Evolutionary conservation across 2,797 vertebrate genomes (phyloP).

Genomic region (Catostomus latipinnis): DNA sequence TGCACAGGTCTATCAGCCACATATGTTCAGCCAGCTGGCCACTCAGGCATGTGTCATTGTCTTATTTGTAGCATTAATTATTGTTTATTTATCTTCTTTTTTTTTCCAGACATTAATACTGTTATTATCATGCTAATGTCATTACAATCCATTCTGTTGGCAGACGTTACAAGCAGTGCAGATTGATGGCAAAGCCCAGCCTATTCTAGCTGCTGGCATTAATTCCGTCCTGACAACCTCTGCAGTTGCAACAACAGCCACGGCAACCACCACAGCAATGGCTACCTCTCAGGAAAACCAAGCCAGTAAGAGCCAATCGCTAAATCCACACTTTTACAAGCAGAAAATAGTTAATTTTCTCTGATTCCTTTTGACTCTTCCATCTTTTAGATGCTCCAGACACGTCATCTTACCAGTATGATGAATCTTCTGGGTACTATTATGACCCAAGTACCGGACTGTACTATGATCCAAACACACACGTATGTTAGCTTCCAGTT

Average conservation of each 20-base stretch:
- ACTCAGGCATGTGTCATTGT: conserved; percentile 69
- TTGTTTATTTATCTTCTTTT: background rate
- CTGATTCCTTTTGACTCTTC: conserved; percentile 7
- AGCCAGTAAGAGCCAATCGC: conserved; percentile 41
- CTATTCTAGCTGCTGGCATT: conserved; percentile 64
- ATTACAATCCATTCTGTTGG: background rate
- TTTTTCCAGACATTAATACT: too few relatives aligned
- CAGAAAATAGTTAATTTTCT: background rate
- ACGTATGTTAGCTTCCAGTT: conserved; percentile 75
- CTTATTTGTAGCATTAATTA: background rate
- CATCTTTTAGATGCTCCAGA: conserved; percentile 84
- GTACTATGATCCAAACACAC: conserved; percentile 95
- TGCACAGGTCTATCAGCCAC: conserved; percentile 91
- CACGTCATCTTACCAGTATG: conserved; percentile 96
- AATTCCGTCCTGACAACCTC: conserved; percentile 55
- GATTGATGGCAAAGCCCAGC: conserved; percentile 66
- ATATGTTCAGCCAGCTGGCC: conserved; percentile 75
- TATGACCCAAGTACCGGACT: conserved; percentile 94
- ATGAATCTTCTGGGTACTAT: conserved; percentile 97
- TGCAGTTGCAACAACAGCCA: background rate
- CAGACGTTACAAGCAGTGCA: conserved; percentile 68
- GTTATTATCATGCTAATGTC: background rate
- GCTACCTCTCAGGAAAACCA: conserved; percentile 51
- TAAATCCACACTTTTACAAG: background rate
- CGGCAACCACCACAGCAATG: conserved; percentile 49